These are phyloP conservation scores for Monarcha castaneiventris DNA, from an alignment of 2,113 vertebrate genomes.

Conservation along the genomic window DNA sequence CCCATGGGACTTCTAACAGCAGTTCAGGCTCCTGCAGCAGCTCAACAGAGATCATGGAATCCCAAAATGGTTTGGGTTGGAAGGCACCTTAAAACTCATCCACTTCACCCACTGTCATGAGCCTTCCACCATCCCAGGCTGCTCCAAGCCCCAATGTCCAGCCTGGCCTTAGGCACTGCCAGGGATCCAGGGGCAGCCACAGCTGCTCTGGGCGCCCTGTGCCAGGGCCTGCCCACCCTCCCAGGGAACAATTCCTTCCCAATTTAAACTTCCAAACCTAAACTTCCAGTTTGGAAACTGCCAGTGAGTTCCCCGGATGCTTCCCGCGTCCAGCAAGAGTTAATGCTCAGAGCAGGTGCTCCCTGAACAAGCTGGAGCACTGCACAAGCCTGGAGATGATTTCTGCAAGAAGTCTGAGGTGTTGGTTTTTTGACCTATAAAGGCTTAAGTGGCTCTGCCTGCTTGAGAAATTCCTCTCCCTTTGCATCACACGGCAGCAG, in stretches of 20 bases:
- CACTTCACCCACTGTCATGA: fast-evolving
- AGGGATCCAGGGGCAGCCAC: neutral
- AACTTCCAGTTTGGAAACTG: neutral
- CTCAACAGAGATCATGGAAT: neutral
- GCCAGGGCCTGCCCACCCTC: neutral
- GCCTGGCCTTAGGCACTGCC: fast-evolving
- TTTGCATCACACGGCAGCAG: neutral
- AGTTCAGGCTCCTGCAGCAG: neutral
- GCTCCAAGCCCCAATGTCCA: neutral
- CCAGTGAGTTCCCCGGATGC: neutral
- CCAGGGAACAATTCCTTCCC: neutral
- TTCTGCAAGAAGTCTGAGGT: constrained; percentile 29
- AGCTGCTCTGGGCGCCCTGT: neutral
- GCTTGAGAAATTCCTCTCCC: constrained; percentile 42
- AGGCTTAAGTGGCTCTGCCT: constrained; percentile 25
- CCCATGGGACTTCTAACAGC: neutral
- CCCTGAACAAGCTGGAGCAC: neutral
- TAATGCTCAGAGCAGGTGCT: neutral
- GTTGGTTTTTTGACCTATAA: constrained; percentile 52
- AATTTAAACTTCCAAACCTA: neutral
- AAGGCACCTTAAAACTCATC: neutral
- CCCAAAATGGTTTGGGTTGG: neutral
- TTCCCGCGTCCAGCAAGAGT: neutral
- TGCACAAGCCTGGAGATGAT: neutral
- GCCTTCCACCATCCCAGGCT: fast-evolving